Evolutionary conservation across 2,113 vertebrate genomes (phyloP), one percentile per base, ranked within the genome.

Genomic region (Vidua macroura): DNA sequence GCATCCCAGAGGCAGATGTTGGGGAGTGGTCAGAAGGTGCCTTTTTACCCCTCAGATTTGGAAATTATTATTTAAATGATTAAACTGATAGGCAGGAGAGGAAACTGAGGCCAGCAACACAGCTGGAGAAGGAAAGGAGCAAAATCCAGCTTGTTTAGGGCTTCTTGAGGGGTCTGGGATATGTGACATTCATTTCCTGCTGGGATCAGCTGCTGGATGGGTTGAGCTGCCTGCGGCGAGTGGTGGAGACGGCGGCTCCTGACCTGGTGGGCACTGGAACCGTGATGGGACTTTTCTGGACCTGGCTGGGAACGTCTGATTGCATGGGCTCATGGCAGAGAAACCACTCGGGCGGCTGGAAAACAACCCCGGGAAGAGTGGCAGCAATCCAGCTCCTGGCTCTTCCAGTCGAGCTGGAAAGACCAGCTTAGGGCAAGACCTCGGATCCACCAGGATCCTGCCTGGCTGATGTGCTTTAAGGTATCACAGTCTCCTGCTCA

Each of bases 1-100:
- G 17, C 74, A 21, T 68, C 39, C 9, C 0, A 0, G 49, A 28
- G 17, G 49, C 9, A 53, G 18, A 25, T 2, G 7, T 0, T 1
- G 27, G 46, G 44, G 33, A 33, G 18, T 0, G 8, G 60, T 37
- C 37, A 22, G 41, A 25, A 35, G 20, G 56, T 43, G 55, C 62
- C 39, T 63, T 64, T 30, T 4, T 1, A 13, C 11, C 15, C 15
- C 11, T 22, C 25, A 11, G 0, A 48, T 51, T 31, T 60, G 35
- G 49, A 20, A 66, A 70, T 37, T 0, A 4, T 28, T 28, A 11
- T 89, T 63, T 63, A n/a, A 80, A n/a, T 21, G 1, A 49, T 35
- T 49, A 35, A 72, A 16, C n/a, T 18, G 68, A 28, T 30, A 46
- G 43, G 35, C 44, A 35, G 43, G 41, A 41, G n/a, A 72, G 81